Evolutionary conservation across 2,797 vertebrate genomes (phyloP).

Genomic region (Lepidocolaptes lacrymiger): DNA sequence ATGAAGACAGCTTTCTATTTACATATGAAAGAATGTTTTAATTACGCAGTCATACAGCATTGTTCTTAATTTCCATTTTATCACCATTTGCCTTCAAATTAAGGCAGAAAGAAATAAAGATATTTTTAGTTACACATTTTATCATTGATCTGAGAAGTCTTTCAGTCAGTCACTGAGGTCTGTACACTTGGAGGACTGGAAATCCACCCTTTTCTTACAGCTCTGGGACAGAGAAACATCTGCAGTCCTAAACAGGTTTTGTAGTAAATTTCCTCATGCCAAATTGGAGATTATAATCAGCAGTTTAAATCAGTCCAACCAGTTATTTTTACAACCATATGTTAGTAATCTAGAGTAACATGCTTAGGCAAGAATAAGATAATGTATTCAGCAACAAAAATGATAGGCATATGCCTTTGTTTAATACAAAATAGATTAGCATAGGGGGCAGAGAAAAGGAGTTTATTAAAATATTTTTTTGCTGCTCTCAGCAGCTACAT

Average conservation of each 20-base stretch:
- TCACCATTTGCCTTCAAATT: background rate
- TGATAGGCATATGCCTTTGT: background rate
- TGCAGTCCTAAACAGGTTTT: background rate
- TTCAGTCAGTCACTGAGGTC: background rate
- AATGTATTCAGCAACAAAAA: constrained; percentile 5
- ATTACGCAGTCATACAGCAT: background rate
- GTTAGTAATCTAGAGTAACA: background rate
- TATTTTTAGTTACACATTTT: background rate
- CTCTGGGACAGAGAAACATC: background rate
- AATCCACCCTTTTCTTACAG: background rate
- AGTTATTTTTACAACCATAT: constrained; percentile 16
- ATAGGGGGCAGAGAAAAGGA: background rate
- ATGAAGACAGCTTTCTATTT: background rate
- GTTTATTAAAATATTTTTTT: background rate
- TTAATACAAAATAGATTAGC: background rate
- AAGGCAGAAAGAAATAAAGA: background rate
- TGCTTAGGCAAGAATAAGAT: constrained; percentile 6
- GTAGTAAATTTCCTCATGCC: constrained; percentile 9
- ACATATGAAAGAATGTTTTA: background rate
- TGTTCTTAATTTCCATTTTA: background rate
- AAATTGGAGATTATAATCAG: constrained; percentile 20
- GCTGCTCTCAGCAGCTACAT: background rate
- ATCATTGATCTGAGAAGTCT: background rate
- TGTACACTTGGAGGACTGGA: background rate
- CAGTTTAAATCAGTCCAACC: background rate